Conservation (phyloP, 2,888 invertebrate genomes). For the Drosophila prostipennis region DNA sequence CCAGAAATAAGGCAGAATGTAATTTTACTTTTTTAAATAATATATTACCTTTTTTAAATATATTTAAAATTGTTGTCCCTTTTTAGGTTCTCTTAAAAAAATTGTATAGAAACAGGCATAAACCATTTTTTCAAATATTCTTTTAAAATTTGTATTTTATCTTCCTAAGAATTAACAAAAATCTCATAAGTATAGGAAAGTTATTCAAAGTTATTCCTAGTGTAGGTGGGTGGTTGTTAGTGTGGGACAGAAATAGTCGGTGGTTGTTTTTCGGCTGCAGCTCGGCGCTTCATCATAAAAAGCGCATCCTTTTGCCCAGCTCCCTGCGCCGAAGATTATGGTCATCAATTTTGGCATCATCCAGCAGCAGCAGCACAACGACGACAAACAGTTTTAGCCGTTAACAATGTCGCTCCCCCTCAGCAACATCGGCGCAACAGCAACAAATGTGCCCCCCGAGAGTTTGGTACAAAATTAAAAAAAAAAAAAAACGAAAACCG, state of each 20-base stretch:
- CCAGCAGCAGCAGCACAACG: conserved; percentile 51
- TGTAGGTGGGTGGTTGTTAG: conserved; percentile 35
- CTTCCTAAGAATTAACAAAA: neutral
- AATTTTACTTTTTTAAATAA: too few species aligned
- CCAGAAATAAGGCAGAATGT: too few species aligned
- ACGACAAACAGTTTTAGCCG: conserved; percentile 72
- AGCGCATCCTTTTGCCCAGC: conserved; percentile 70
- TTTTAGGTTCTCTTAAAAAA: too few species aligned
- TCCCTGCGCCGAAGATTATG: conserved; percentile 76
- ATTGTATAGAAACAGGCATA: too few species aligned
- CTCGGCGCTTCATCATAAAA: conserved; percentile 75
- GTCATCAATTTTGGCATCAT: conserved; percentile 82
- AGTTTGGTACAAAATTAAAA: conserved; percentile 41
- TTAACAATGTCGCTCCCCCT: conserved; percentile 71
- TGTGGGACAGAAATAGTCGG: conserved; percentile 38
- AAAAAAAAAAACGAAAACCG: conserved; percentile 16
- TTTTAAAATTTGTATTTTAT: too few species aligned
- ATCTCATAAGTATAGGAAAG: neutral
- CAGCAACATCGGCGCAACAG: conserved; percentile 24
- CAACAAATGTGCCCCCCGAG: conserved; percentile 76
- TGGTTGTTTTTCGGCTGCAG: conserved; percentile 61
- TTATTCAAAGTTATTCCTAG: neutral
- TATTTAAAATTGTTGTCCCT: too few species aligned
- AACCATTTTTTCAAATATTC: too few species aligned
- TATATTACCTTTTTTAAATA: too few species aligned